These are phyloP conservation scores for Prosopocoilus inquinatus DNA, from an alignment of 2,888 invertebrate species.

Conservation along the genomic window DNA sequence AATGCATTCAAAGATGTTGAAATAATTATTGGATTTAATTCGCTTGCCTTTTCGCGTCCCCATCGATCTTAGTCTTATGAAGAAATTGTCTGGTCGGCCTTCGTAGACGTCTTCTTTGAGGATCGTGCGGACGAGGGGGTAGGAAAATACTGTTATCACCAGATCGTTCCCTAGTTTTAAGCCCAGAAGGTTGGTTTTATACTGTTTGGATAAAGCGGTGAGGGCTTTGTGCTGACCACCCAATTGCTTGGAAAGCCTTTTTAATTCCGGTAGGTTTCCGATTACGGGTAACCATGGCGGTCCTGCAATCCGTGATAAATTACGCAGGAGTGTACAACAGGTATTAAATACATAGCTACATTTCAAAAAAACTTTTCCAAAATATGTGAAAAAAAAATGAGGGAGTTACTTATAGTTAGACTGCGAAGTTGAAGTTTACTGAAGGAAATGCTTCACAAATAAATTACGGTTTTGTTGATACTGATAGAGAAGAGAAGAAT, in stretches of 20 bases:
- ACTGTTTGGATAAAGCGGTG: constrained; percentile 50
- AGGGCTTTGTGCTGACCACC: constrained; percentile 57
- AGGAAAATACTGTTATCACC: constrained; percentile 57
- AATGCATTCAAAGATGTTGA: not conserved
- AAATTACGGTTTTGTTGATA: no score
- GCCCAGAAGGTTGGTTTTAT: constrained; percentile 56
- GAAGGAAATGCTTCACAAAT: no score
- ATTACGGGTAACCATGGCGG: constrained; percentile 52
- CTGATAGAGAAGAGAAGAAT: no score
- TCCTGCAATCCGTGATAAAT: constrained; percentile 42
- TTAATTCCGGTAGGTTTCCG: constrained; percentile 46
- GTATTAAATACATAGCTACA: no score
- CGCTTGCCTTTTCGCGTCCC: constrained; percentile 57
- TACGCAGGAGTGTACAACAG: no score
- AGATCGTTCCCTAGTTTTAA: constrained; percentile 57
- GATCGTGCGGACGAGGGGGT: constrained; percentile 54
- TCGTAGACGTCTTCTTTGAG: constrained; percentile 60
- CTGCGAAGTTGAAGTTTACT: no score
- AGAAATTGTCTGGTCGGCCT: constrained; percentile 66
- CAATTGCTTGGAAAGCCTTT: constrained; percentile 40
- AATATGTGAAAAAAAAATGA: no score
- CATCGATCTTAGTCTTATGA: constrained; percentile 62
- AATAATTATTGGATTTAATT: no score
- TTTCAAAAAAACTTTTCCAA: no score
- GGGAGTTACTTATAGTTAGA: no score